phyloP scores from a whole-genome alignment of 2,888 invertebrate species.

The Ectemnius continuus region DNA sequence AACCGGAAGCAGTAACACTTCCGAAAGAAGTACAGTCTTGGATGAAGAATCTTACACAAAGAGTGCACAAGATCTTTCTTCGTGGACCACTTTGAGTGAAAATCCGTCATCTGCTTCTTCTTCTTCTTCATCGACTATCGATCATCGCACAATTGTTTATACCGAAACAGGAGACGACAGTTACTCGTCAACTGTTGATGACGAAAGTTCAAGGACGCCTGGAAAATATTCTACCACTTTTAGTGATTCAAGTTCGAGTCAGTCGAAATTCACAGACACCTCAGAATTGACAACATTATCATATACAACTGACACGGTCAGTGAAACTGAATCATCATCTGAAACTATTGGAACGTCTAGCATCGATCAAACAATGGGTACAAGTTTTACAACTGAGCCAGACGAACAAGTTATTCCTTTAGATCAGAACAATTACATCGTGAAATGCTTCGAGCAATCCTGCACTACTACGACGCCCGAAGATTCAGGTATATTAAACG shows the following conservation, averaged over 20 bases:
- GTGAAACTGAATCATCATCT: not conserved
- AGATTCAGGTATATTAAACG: constrained; percentile 37
- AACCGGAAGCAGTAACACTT: not conserved
- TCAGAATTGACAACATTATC: not conserved
- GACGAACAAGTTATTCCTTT: constrained; percentile 23
- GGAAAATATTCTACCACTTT: not conserved
- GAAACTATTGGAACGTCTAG: not conserved
- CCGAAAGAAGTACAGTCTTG: not conserved
- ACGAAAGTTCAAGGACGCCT: not conserved
- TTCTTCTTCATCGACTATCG: not conserved
- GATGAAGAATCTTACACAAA: not conserved
- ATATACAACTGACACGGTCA: not conserved
- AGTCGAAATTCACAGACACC: not conserved
- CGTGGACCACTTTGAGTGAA: not conserved
- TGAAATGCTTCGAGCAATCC: constrained; percentile 62
- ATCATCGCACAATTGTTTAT: not conserved
- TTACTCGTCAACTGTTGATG: not conserved
- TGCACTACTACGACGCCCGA: constrained; percentile 51
- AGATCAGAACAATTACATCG: constrained; percentile 7
- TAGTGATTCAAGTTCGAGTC: not conserved
- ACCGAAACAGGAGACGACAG: not conserved
- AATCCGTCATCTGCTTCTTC: constrained; percentile 2
- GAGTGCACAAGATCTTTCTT: too few relatives aligned
- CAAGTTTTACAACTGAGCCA: not conserved
- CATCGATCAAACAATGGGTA: not conserved